phyloP scores from a whole-genome alignment of 2,888 invertebrate genomes.

The Adela reaumurella region DNA sequence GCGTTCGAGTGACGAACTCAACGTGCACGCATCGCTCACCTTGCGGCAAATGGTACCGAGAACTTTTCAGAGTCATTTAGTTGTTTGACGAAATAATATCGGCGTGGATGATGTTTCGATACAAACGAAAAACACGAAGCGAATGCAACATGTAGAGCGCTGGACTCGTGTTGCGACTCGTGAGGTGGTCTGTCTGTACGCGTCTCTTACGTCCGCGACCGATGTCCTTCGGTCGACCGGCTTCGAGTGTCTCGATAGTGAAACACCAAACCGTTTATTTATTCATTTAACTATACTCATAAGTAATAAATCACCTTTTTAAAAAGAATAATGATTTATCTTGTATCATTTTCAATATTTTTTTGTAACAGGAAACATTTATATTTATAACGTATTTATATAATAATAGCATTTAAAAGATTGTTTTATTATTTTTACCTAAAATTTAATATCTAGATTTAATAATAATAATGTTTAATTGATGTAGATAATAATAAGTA shows the following conservation, averaged over 20 bases:
- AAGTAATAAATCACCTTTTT: constrained; percentile 54
- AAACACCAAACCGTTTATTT: constrained; percentile 31
- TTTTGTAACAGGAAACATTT: constrained; percentile 60
- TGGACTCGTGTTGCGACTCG: not conserved
- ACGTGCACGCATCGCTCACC: constrained; percentile 5
- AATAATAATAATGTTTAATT: constrained; percentile 56
- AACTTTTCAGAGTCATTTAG: constrained; percentile 6
- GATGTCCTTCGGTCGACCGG: constrained; percentile 22
- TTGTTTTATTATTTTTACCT: constrained; percentile 58
- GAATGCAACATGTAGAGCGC: constrained; percentile 22
- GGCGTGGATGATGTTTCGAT: constrained; percentile 42
- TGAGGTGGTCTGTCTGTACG: not conserved
- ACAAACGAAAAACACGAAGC: constrained; percentile 44
- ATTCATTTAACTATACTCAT: constrained; percentile 57
- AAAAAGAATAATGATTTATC: constrained; percentile 55
- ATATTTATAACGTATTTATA: constrained; percentile 59
- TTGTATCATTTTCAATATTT: constrained; percentile 57
- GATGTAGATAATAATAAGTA: constrained; percentile 53
- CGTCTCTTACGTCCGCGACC: not conserved
- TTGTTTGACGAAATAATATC: constrained; percentile 14
- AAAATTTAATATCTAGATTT: constrained; percentile 56
- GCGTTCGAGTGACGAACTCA: constrained; percentile 7
- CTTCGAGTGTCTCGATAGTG: constrained; percentile 21
- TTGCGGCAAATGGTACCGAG: constrained; percentile 8
- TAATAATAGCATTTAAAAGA: constrained; percentile 59